phyloP scores from a whole-genome alignment of 2,113 vertebrate genomes.

The Ardeotis arabs region DNA sequence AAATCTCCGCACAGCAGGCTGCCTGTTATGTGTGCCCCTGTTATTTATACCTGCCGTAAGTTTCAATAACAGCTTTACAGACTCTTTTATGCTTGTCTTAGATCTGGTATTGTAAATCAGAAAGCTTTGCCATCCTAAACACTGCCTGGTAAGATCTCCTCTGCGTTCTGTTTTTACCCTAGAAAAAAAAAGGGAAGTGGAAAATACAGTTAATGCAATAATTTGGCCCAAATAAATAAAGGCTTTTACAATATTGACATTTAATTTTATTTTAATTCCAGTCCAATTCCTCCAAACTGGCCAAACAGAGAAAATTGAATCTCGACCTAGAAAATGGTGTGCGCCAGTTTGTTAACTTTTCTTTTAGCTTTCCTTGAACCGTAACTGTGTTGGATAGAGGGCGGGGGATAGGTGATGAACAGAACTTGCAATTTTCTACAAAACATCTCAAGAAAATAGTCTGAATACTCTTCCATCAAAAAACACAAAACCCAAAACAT shows the following conservation, averaged over 20 bases:
- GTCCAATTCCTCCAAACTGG: background rate
- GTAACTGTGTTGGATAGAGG: background rate
- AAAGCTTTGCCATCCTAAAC: constrained; percentile 46
- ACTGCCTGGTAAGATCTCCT: background rate
- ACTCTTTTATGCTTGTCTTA: constrained; percentile 27
- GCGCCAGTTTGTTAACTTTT: background rate
- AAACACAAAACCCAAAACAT: background rate
- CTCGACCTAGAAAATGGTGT: background rate
- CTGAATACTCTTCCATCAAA: background rate
- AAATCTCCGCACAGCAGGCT: background rate
- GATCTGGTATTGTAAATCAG: constrained; percentile 7
- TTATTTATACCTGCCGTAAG: constrained; percentile 8
- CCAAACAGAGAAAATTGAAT: background rate
- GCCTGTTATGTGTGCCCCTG: background rate
- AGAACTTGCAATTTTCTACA: background rate
- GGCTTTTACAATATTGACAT: background rate
- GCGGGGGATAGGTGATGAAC: background rate
- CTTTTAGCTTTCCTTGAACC: background rate
- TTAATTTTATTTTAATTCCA: constrained; percentile 10
- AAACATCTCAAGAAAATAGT: background rate
- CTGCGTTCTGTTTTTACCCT: background rate
- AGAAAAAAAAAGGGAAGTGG: background rate
- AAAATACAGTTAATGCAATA: constrained; percentile 29
- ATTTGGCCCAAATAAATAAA: constrained; percentile 14
- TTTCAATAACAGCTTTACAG: constrained; percentile 26